A percentile compares a stretch with the other conserved stretches of the same genome.
These are phyloP conservation scores for Campaea margaritaria DNA, from an alignment of 2,888 invertebrate species.

Conservation along the genomic window DNA sequence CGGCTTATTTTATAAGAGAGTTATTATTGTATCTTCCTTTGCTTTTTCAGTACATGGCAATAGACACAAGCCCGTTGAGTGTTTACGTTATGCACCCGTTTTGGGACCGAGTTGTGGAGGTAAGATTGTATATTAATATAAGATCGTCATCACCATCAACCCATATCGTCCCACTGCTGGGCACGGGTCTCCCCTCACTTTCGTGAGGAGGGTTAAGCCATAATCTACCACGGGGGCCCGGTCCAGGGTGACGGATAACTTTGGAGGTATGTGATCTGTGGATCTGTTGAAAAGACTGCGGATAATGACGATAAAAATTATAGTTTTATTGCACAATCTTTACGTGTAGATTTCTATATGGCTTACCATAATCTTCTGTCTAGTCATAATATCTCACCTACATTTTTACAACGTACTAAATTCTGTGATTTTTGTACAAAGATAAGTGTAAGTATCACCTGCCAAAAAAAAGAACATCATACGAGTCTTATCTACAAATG, in stretches of 20 bases:
- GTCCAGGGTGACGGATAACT: no score
- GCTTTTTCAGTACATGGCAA: slow-evolving; percentile 95
- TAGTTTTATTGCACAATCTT: slow-evolving; percentile 26
- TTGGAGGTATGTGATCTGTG: no score
- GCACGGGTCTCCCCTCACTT: no score
- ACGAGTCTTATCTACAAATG: slow-evolving; percentile 25
- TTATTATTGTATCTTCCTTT: slow-evolving; percentile 42
- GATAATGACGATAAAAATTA: no score
- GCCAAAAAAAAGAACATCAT: slow-evolving; percentile 19
- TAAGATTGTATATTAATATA: slow-evolving; percentile 72
- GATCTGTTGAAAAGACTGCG: no score
- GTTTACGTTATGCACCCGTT: slow-evolving; percentile 99
- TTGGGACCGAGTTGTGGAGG: slow-evolving; percentile 99
- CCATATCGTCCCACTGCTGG: no score
- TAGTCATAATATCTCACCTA: no score
- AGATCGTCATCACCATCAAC: no score
- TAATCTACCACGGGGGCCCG: no score
- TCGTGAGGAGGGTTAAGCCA: no score
- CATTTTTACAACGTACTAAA: neutral
- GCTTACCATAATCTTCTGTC: no score
- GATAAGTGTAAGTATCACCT: neutral
- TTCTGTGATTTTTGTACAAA: neutral
- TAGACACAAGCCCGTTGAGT: slow-evolving; percentile 98
- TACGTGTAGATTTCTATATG: neutral
- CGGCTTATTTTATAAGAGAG: no score